Conservation (phyloP, 2,113 vertebrate genomes). For the Osmerus mordax region DNA sequence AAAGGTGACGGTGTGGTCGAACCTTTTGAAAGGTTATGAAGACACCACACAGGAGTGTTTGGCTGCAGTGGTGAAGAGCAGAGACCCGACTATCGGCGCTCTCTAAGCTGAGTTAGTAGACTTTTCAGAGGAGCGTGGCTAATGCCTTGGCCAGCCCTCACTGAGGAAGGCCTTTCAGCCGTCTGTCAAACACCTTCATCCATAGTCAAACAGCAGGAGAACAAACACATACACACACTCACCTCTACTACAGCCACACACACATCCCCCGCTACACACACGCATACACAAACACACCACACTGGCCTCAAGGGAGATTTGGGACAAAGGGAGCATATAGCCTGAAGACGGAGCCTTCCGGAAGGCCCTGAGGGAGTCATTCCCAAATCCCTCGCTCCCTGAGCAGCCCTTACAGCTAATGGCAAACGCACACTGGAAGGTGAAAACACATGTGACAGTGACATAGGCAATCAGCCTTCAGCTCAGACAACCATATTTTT, state of each 20-base stretch:
- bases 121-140: not conserved
- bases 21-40: conserved; percentile 27
- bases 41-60: conserved; percentile 15
- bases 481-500: no score
- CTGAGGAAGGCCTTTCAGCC: conserved; percentile 3
- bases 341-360: conserved; percentile 32
- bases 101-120: no score
- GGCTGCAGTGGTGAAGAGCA: not conserved
- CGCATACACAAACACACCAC: not conserved
- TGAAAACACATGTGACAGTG: conserved; percentile 23
- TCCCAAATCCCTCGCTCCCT: conserved; percentile 30
- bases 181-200: not conserved
- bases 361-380: conserved; percentile 28
- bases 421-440: conserved; percentile 15
- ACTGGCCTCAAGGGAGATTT: conserved; percentile 3
- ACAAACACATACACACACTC: not conserved
- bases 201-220: not conserved
- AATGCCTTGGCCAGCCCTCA: not conserved
- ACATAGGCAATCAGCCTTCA: conserved; percentile 14
- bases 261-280: not conserved
- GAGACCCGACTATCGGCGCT: not conserved
- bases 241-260: not conserved
- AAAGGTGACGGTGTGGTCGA: conserved; percentile 4
- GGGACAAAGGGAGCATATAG: conserved; percentile 24
- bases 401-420: conserved; percentile 23